A percentile compares a stretch with the other conserved stretches of the same genome.
Conservation (phyloP, 2,888 invertebrate genomes). For the Cybosia mesomella region DNA sequence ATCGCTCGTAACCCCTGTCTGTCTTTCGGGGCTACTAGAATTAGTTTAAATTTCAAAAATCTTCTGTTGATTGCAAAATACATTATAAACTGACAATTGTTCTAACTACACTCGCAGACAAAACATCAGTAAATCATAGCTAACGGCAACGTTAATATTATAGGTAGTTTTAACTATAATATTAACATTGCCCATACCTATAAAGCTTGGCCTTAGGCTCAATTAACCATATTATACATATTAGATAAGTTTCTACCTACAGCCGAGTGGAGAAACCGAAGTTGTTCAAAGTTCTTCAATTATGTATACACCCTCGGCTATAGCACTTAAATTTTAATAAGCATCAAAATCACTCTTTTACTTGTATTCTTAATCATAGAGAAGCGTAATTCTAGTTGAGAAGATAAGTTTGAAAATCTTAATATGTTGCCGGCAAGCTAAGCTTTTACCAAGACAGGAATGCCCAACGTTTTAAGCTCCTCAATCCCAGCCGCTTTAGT, state of each 20-base stretch:
- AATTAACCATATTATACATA: constrained; percentile 38
- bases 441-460: not conserved
- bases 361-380: not conserved
- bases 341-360: constrained; percentile 41
- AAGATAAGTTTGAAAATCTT: not conserved
- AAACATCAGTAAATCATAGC: not conserved
- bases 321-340: constrained; percentile 37
- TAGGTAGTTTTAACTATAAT: not conserved
- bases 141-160: not conserved
- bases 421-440: not conserved
- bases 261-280: constrained; percentile 27
- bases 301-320: constrained; percentile 41
- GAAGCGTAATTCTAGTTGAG: not conserved
- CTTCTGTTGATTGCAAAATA: too few species aligned
- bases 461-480: not conserved
- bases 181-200: constrained; percentile 9
- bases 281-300: constrained; percentile 31
- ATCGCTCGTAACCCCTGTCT: too few species aligned
- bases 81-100: not conserved
- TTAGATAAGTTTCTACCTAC: constrained; percentile 31
- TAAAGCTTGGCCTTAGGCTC: constrained; percentile 18
- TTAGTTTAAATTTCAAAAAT: too few species aligned
- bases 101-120: not conserved
- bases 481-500: not conserved
- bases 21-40: too few species aligned